Conservation (phyloP, 2,888 invertebrate genomes). For the Thumatha senex region DNA sequence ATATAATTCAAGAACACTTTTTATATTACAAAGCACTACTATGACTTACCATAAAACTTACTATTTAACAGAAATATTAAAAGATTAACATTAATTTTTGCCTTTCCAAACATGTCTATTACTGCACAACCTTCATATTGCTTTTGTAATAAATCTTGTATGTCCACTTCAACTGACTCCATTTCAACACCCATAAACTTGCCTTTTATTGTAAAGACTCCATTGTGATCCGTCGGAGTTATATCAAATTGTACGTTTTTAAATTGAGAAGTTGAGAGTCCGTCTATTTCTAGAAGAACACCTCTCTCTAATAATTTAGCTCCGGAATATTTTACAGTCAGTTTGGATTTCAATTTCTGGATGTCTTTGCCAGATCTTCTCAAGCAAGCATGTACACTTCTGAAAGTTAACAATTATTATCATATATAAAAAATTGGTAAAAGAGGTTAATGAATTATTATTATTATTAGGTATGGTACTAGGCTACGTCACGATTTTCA, state of each 20-base stretch:
- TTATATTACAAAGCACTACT: constrained; percentile 9
- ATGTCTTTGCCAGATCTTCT: constrained; percentile 73
- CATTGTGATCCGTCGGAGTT: constrained; percentile 85
- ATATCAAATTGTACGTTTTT: constrained; percentile 91
- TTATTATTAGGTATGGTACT: too few relatives aligned
- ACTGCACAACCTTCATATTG: constrained; percentile 90
- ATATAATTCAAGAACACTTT: not conserved
- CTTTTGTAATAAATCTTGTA: constrained; percentile 88
- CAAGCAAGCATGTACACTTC: constrained; percentile 82
- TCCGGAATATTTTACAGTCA: constrained; percentile 86
- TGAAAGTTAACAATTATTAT: constrained; percentile 44
- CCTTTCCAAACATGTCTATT: constrained; percentile 91
- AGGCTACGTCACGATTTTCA: too few relatives aligned
- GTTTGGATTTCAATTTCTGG: constrained; percentile 83
- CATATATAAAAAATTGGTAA: not conserved
- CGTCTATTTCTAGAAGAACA: constrained; percentile 87
- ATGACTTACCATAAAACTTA: constrained; percentile 88
- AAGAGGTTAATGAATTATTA: not conserved
- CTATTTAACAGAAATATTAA: constrained; percentile 88
- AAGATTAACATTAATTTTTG: constrained; percentile 90
- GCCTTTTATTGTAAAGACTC: constrained; percentile 87
- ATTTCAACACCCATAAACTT: constrained; percentile 91
- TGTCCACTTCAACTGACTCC: constrained; percentile 88
- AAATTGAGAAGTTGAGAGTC: constrained; percentile 86
- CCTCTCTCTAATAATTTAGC: constrained; percentile 88